Base-by-base conservation (phyloP, 2,888 invertebrate genomes). In the Strigamia crassipes region DNA sequence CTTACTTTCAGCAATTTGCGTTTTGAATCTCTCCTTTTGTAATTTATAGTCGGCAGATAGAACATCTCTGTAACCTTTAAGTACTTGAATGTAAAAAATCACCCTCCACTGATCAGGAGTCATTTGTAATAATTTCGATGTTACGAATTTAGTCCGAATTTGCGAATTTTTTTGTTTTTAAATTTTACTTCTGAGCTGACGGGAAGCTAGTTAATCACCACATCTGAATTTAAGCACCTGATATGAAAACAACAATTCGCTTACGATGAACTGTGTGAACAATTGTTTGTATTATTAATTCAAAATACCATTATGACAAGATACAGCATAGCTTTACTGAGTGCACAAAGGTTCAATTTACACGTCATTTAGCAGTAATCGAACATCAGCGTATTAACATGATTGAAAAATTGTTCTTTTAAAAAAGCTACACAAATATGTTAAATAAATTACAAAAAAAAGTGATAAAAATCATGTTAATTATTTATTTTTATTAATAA, bases 11-110 rank as follows among this genome's bases (percentile, higher is more conserved):
- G 78, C 78, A 21, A 78, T 31, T 18, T 78, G 78, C 18, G 34
- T 18, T 41, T 31, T 78, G 9, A n/a, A 78, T 31, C 27, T 34
- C 18, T 78, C 78, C n/a, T 27, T 34, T 31, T 78, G 34, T 34
- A 38, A 38, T 31, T 31, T 34, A 34, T 23, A 38, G 15, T 78
- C 78, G 3, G 41, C 41, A 3, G 78, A 38, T 12, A 78, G 13
- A 78, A 78, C 78, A 78, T 78, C 78, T n/a, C 78, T 34, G 18
- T 78, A 78, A 41, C 78, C 23, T 78, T 78, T 78, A 34, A 78
- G 34, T 18, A 78, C 34, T 31, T 78, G 78, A 34, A 78, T 78
- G 10, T 61, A 61, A 23, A 61, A 61, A n/a, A 61, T 61, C 10
- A 61, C 61, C 18, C 61, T 61, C 61, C 61, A 61, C 8, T 61